phyloP scores from a whole-genome alignment of 2,888 invertebrate genomes.

The Philonicus albiceps region DNA sequence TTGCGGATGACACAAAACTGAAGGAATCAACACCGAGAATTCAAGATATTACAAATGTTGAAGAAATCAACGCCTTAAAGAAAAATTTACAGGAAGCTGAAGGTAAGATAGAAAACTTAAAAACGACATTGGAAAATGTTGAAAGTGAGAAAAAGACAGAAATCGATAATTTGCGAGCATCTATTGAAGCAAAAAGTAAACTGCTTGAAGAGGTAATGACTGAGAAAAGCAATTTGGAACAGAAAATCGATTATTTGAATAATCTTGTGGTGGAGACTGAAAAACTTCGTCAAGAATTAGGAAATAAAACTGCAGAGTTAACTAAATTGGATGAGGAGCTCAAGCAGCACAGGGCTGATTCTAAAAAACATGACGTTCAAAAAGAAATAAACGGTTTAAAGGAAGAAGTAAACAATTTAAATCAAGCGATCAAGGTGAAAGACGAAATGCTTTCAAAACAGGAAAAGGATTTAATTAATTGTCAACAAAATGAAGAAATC shows the following conservation, averaged over 20 bases:
- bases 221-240: constrained; percentile 62
- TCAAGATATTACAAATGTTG: constrained; percentile 45
- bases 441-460: constrained; percentile 56
- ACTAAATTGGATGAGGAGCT: constrained; percentile 57
- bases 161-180: constrained; percentile 64
- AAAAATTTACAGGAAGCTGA: constrained; percentile 65
- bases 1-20: constrained; percentile 61
- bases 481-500: constrained; percentile 55
- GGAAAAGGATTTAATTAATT: constrained; percentile 55
- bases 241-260: constrained; percentile 64
- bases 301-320: constrained; percentile 55
- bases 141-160: constrained; percentile 63
- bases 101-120: constrained; percentile 56
- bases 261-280: constrained; percentile 46
- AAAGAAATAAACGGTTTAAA: constrained; percentile 49
- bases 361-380: constrained; percentile 57
- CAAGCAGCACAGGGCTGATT: constrained; percentile 49
- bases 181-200: constrained; percentile 64
- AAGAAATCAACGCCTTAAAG: constrained; percentile 68
- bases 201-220: constrained; percentile 64
- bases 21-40: constrained; percentile 63
- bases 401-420: constrained; percentile 53
- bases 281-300: constrained; percentile 40
- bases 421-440: constrained; percentile 56
- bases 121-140: constrained; percentile 44